Evolutionary conservation across 2,888 invertebrate genomes (phyloP).

Genomic region (Zaprionus bogoriensis): DNA sequence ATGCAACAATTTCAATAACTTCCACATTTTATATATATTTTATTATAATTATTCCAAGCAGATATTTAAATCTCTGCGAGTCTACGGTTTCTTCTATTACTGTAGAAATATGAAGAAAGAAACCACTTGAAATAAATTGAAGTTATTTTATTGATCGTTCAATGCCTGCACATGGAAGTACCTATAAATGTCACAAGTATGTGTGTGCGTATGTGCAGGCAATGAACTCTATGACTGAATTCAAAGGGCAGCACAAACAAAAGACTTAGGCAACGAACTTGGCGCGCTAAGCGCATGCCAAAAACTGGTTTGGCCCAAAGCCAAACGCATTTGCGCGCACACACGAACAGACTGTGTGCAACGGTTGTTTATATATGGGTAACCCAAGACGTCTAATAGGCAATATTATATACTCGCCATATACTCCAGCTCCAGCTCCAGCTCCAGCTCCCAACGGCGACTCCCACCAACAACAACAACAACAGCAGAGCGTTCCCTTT

Average conservation of each 20-base stretch:
- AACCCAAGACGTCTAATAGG: background rate
- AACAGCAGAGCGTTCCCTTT: conserved; percentile 14
- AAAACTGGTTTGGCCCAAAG: conserved; percentile 57
- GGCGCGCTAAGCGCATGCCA: conserved; percentile 48
- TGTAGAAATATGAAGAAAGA: background rate
- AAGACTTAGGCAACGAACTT: conserved; percentile 77
- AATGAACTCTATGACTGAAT: conserved; percentile 66
- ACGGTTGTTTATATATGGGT: conserved; percentile 44
- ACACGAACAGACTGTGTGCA: conserved; percentile 39
- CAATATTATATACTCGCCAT: conserved; percentile 1
- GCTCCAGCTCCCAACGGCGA: background rate
- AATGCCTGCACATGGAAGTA: conserved; percentile 17
- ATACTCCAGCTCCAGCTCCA: background rate
- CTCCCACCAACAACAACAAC: conserved; percentile 32
- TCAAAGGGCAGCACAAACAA: conserved; percentile 53
- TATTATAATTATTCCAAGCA: background rate
- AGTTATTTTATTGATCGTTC: conserved; percentile 29
- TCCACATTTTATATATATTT: background rate
- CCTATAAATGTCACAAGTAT: conserved; percentile 37
- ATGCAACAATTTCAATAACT: background rate
- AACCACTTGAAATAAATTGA: conserved; percentile 13
- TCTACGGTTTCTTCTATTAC: background rate
- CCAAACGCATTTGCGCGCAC: conserved; percentile 47
- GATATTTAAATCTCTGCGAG: background rate
- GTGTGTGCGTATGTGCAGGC: conserved; percentile 40